Evolutionary conservation across 2,113 vertebrate genomes (phyloP), one percentile per base, ranked within the genome.

Genomic region (Leptobrachium ailaonicum): DNA sequence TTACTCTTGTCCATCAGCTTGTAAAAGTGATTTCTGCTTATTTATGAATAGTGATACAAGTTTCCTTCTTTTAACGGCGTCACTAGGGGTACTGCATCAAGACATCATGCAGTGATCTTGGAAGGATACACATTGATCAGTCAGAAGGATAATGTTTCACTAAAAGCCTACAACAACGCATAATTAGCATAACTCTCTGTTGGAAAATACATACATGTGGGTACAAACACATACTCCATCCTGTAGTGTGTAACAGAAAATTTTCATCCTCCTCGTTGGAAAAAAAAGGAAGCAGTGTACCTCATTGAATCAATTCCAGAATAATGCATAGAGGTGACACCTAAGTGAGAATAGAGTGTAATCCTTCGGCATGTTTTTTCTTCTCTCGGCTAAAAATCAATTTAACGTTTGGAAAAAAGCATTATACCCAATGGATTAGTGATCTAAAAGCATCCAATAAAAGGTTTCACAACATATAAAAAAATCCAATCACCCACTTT

Each of bases 351-450:
- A 77, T 44, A 12, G 54, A 62, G 43, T 71, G 67, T 78, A 71
- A 77, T 71, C 68, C 67, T 78, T 42, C 63, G 67, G 67, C 12
- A 71, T 71, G 53, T 63, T 63, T 50, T 77, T 71, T 71, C 68
- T 77, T 78, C 32, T 5, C 67, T 63, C 4, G 63, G 76, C 67
- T 77, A 63, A 78, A 78, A 78, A 63, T 78, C 76, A 63, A 71
- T 78, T 78, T 78, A 32, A 78, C 62, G 76, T 78, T 71, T 45
- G 12, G 12, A 50, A 70, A 66, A 76, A 75, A 53, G 68, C 66
- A 70, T 77, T 77, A 77, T 71, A 62, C 76, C 76, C 76, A 47
- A 78, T 71, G 68, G 76, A 78, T 78, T 78, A 78, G 56, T 40
- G 67, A 63, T 78, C 76, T 63, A 78, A 78, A 71, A 66, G 68